A percentile compares a stretch with the other conserved stretches of the same genome.
These are phyloP conservation scores for Ceratitis capitata DNA, from an alignment of 1,140 invertebrate species.

Conservation along the genomic window DNA sequence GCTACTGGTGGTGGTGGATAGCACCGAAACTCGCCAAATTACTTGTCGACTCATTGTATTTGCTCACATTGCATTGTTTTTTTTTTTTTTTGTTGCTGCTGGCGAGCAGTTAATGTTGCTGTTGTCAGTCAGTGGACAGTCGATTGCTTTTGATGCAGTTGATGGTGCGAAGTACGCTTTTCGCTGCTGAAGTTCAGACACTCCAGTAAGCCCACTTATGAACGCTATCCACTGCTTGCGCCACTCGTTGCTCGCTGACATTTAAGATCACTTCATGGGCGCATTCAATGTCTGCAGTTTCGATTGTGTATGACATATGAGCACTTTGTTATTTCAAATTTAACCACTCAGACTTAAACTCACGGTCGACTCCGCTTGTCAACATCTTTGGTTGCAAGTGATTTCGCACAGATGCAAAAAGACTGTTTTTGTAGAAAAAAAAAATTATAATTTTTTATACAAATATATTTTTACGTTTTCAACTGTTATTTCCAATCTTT, in stretches of 20 bases:
- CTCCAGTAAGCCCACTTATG: not conserved
- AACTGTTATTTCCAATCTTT: no score
- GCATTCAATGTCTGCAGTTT: not conserved
- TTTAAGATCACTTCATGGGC: slow-evolving; percentile 13
- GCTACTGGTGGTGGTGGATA: no score
- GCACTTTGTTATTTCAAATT: not conserved
- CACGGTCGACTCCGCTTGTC: not conserved
- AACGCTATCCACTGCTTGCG: not conserved
- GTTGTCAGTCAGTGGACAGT: slow-evolving; percentile 6
- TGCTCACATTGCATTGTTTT: no score
- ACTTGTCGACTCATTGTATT: not conserved
- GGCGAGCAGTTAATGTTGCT: no score
- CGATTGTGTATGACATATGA: not conserved
- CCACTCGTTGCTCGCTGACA: slow-evolving; percentile 25
- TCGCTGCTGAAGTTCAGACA: not conserved
- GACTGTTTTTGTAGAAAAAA: no score
- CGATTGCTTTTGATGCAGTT: slow-evolving; percentile 6
- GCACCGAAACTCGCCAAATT: not conserved
- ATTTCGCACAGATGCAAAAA: no score
- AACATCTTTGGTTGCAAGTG: not conserved
- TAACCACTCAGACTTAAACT: not conserved
- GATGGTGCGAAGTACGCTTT: not conserved
- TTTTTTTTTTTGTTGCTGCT: no score
- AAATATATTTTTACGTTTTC: no score
- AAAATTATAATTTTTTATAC: no score